These are phyloP conservation scores for Aspidoscelis tigris DNA, from an alignment of 2,113 vertebrate species.

Conservation along the genomic window DNA sequence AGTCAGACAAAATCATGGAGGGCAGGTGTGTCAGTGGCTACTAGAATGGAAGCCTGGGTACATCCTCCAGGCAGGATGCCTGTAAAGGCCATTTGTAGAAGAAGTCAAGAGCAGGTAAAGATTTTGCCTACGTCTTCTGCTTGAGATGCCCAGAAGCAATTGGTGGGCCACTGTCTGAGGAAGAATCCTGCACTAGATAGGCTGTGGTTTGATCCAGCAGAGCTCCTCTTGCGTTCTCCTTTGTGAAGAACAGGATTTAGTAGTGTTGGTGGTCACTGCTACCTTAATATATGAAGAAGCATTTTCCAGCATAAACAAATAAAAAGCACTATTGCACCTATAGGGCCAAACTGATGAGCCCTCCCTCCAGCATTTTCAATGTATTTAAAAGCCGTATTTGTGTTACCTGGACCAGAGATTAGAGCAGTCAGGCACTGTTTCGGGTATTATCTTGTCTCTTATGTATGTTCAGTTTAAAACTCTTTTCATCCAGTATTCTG, in stretches of 20 bases:
- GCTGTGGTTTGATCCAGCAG: too few species aligned
- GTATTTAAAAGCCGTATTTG: neutral
- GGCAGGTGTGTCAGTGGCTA: too few species aligned
- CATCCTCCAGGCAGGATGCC: too few species aligned
- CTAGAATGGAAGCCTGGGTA: too few species aligned
- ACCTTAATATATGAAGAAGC: conserved; percentile 8
- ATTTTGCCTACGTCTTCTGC: too few species aligned
- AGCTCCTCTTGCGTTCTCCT: too few species aligned
- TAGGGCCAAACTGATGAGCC: neutral
- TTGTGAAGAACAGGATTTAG: conserved; percentile 41
- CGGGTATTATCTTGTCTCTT: neutral
- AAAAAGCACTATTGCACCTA: neutral
- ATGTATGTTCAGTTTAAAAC: neutral
- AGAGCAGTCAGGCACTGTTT: neutral
- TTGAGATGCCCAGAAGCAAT: too few species aligned
- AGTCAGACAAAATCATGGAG: too few species aligned
- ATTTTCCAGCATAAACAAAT: neutral
- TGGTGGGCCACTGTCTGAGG: too few species aligned
- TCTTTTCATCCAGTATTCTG: neutral
- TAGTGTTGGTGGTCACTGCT: conserved; percentile 8
- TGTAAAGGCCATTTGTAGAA: too few species aligned
- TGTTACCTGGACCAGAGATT: neutral
- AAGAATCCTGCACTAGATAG: too few species aligned
- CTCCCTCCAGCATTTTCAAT: neutral
- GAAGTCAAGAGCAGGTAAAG: too few species aligned